phyloP scores from a whole-genome alignment of 2,888 invertebrate genomes.

The Cephus runcator region DNA sequence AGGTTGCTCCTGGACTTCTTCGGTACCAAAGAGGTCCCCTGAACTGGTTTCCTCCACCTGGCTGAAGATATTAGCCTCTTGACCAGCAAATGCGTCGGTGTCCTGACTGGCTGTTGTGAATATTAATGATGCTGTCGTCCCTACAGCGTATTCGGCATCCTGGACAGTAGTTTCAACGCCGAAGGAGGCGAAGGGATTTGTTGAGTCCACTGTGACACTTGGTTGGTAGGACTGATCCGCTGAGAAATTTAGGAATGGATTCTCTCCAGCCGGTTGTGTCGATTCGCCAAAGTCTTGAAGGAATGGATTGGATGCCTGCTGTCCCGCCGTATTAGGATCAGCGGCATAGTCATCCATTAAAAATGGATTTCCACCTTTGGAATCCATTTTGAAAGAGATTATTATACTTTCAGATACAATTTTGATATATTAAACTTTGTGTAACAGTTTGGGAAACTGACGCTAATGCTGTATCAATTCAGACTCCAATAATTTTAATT shows the following conservation, averaged over 20 bases:
- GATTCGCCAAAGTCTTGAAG: constrained; percentile 65
- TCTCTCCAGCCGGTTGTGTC: constrained; percentile 47
- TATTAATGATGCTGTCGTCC: constrained; percentile 19
- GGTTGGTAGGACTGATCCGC: constrained; percentile 48
- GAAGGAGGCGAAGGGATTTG: constrained; percentile 64
- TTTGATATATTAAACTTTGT: neutral
- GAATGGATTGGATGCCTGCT: constrained; percentile 74
- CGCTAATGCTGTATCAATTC: constrained; percentile 71
- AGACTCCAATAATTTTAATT: constrained; percentile 81
- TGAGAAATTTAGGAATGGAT: constrained; percentile 57
- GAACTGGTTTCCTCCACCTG: constrained; percentile 17
- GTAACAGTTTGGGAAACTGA: neutral
- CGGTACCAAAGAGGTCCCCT: neutral
- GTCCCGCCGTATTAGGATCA: constrained; percentile 70
- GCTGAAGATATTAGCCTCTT: constrained; percentile 13
- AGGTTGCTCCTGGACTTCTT: constrained; percentile 15
- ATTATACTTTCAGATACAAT: constrained; percentile 8
- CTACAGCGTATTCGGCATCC: constrained; percentile 8
- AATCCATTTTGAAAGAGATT: constrained; percentile 67
- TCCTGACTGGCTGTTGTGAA: neutral
- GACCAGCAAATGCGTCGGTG: neutral
- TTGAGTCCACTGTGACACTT: constrained; percentile 47
- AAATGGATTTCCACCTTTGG: constrained; percentile 80
- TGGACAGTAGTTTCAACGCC: constrained; percentile 40
- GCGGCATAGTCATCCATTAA: constrained; percentile 76